Evolutionary conservation across 2,888 invertebrate species (phyloP).

Genomic region (Camptogramma bilineatum): DNA sequence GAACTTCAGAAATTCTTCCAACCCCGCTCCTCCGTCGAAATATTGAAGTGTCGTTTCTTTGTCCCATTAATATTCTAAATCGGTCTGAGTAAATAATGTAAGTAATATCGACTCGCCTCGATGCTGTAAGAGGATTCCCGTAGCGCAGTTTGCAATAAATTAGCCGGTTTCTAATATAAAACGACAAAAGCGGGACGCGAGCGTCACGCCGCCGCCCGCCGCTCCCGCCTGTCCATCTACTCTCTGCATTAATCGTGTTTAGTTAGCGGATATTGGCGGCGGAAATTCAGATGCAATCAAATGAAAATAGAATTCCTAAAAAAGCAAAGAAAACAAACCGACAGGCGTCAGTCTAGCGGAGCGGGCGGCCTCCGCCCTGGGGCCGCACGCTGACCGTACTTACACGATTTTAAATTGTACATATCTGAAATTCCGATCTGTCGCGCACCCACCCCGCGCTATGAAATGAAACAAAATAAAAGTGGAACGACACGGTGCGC

Average conservation of each 20-base stretch:
- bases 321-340: slow-evolving; percentile 84
- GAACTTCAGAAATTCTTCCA: background rate
- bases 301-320: slow-evolving; percentile 85
- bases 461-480: slow-evolving; percentile 86
- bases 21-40: slow-evolving; percentile 4
- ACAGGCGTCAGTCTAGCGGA: slow-evolving; percentile 84
- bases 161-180: slow-evolving; percentile 84
- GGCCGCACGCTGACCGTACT: slow-evolving; percentile 80
- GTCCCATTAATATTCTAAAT: slow-evolving; percentile 38
- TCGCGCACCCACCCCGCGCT: slow-evolving; percentile 84
- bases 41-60: slow-evolving; percentile 29
- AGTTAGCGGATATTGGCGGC: slow-evolving; percentile 86
- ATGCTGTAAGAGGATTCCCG: slow-evolving; percentile 71
- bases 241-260: slow-evolving; percentile 85
- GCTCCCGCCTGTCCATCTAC: slow-evolving; percentile 81
- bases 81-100: slow-evolving; percentile 54
- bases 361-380: slow-evolving; percentile 56
- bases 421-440: slow-evolving; percentile 86
- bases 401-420: slow-evolving; percentile 86
- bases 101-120: slow-evolving; percentile 54
- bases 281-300: slow-evolving; percentile 86
- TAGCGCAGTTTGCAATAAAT: slow-evolving; percentile 83
- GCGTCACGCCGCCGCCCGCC: slow-evolving; percentile 50
- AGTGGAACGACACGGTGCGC: slow-evolving; percentile 77
- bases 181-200: slow-evolving; percentile 80